These are phyloP conservation scores for Drosophila nigrodunni DNA, from an alignment of 1,140 invertebrate species.

Conservation along the genomic window DNA sequence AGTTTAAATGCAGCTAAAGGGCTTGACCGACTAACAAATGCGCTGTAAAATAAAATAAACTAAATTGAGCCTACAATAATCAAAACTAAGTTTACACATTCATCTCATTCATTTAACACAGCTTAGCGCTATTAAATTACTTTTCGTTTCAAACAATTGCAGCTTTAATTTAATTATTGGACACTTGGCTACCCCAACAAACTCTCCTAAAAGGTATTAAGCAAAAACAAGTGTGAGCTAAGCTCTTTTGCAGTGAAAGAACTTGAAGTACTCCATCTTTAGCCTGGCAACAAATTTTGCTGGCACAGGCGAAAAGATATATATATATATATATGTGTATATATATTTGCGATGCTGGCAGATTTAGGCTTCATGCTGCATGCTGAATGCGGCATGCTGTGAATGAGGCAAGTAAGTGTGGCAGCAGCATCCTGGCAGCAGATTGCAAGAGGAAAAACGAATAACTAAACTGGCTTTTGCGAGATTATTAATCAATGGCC, in stretches of 20 bases:
- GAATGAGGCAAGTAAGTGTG: slow-evolving; percentile 17
- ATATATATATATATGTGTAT: no score
- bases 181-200: neutral
- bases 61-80: no score
- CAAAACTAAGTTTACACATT: no score
- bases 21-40: neutral
- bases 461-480: slow-evolving; percentile 20
- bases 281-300: slow-evolving; percentile 42
- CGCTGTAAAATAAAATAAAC: neutral
- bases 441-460: neutral
- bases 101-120: no score
- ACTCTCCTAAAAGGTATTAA: neutral
- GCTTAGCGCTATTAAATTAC: neutral
- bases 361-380: slow-evolving; percentile 19
- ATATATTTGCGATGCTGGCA: slow-evolving; percentile 33
- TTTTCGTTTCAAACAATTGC: neutral
- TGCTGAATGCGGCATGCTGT: neutral
- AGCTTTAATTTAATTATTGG: neutral
- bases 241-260: neutral
- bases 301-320: slow-evolving; percentile 25
- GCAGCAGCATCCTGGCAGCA: neutral
- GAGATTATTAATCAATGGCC: slow-evolving; percentile 57
- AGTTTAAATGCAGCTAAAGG: neutral
- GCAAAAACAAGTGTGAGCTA: slow-evolving; percentile 5
- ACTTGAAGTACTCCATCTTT: slow-evolving; percentile 18